Evolutionary conservation across 1,140 invertebrate species (phyloP), one percentile per base, ranked within the genome.

Genomic region (Vanessa atalanta): DNA sequence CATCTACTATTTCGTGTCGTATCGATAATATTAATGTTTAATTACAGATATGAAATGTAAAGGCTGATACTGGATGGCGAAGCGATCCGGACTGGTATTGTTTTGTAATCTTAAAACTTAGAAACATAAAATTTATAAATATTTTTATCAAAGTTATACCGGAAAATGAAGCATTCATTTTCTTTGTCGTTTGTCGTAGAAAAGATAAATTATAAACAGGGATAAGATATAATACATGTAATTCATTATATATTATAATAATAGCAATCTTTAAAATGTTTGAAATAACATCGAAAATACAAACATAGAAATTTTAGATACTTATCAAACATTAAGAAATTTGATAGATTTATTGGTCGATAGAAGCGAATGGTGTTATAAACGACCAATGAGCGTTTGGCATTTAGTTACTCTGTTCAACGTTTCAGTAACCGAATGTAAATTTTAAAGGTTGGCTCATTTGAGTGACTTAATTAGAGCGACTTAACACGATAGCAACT

Each of bases 51-150:
- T 60, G 63, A 64, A 74, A 69, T 37, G 67, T 55, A 68, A 83
- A 83, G 81, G 77, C 81, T 83, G 81, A 79, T 73, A 70, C 57
- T 69, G 67, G 77, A 78, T 78, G 55, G 77, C 73, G 53, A 75
- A 76, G 77, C 73, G 63, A 78, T 78, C 73, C 71, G 37, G 51
- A 69, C 64, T 55, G 66, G 55, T 64, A 69, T 57, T 31, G n/a
- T 72, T 72, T 73, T 55, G 51, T 66, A 72, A 26, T 47, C 9
- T 16, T 48, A 37, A 66, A 75, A 31, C 20, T 47, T 57, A 57
- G n/a, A 57, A 15, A 23, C 57, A 20, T 55, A 31, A 61, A 15
- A 61, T 61, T 14, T 61, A 61, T 61, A 61, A 13, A 61, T 57
- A 61, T 61, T 61, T 61, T 61, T 31, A 37, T 61, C 26, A 7